Percentiles rank a stretch among this genome's conserved stretches.
Evolutionary conservation across 1,140 invertebrate genomes (phyloP).

Genomic region (Lucilia sericata): DNA sequence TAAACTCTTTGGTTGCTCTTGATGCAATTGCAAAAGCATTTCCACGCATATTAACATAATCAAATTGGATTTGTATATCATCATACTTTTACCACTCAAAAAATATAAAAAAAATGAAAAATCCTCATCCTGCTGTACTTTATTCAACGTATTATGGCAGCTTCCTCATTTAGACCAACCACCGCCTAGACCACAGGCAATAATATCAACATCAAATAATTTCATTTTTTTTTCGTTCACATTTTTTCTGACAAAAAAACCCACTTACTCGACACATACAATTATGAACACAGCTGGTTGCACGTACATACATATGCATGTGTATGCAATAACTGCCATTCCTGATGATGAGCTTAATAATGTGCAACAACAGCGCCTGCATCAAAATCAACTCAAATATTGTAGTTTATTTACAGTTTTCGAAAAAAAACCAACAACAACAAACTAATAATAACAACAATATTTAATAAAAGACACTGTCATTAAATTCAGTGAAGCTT

Average conservation of each 20-base stretch:
- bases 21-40: constrained; percentile 66
- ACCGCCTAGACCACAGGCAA: not conserved
- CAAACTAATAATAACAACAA: not conserved
- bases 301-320: not conserved
- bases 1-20: constrained; percentile 3
- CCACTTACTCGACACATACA: not conserved
- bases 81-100: not conserved
- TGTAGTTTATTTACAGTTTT: not conserved
- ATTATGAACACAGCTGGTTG: not conserved
- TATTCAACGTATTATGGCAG: not conserved
- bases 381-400: not conserved
- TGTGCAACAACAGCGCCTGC: not conserved
- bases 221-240: not conserved
- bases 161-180: not conserved
- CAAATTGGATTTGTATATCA: constrained; percentile 66
- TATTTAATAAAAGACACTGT: not conserved
- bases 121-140: no score
- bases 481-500: not conserved
- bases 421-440: not conserved
- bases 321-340: not conserved
- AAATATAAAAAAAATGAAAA: not conserved
- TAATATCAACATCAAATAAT: constrained; percentile 6
- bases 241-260: not conserved
- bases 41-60: constrained; percentile 67
- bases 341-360: not conserved